Percentiles rank a stretch among this genome's conserved stretches.
These are phyloP conservation scores for Archegozetes longisetosus DNA, from an alignment of 1,140 invertebrate genomes.

Conservation along the genomic window DNA sequence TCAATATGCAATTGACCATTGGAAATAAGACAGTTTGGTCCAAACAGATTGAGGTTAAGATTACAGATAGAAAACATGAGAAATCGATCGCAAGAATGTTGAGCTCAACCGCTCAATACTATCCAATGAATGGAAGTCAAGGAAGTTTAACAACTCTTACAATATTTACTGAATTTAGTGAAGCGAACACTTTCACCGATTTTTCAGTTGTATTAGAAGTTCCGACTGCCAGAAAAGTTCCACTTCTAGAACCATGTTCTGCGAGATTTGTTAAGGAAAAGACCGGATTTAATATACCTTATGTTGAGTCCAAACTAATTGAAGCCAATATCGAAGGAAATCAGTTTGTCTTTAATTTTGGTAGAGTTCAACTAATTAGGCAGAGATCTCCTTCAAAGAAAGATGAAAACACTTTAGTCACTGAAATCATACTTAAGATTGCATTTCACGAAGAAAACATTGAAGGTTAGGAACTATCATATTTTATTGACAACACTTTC, in stretches of 20 bases:
- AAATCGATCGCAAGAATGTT: conserved; percentile 7
- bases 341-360: conserved; percentile 18
- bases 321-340: conserved; percentile 13
- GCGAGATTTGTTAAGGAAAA: conserved; percentile 17
- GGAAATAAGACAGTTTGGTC: conserved; percentile 8
- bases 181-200: conserved; percentile 9
- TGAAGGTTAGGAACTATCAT: conserved; percentile 1
- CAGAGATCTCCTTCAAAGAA: conserved; percentile 13
- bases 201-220: conserved; percentile 17
- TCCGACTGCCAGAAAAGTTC: background rate
- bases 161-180: conserved; percentile 1
- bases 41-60: background rate
- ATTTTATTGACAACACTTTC: conserved; percentile 8
- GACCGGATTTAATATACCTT: conserved; percentile 21
- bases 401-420: conserved; percentile 17
- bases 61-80: conserved; percentile 13
- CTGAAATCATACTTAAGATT: conserved; percentile 17
- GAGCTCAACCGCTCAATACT: background rate
- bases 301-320: conserved; percentile 16
- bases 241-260: conserved; percentile 18
- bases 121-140: background rate
- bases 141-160: conserved; percentile 5
- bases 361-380: conserved; percentile 19
- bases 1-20: conserved; percentile 11
- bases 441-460: conserved; percentile 16